phyloP scores from a whole-genome alignment of 2,797 vertebrate genomes.

The Acrocephalus scirpaceus region DNA sequence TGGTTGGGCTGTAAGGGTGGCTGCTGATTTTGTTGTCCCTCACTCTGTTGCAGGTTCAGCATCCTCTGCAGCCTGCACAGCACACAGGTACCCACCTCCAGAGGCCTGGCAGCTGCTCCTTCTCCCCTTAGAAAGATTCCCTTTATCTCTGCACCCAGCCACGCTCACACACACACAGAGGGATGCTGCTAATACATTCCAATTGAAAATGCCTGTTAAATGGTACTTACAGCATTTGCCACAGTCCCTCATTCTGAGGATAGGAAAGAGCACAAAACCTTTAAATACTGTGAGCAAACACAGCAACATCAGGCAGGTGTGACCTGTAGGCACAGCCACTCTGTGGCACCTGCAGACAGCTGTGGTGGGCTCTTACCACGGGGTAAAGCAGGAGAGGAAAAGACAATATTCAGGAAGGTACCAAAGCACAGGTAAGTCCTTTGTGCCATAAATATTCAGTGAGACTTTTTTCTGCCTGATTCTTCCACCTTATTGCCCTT shows the following conservation, averaged over 20 bases:
- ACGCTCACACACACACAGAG: rapidly evolving
- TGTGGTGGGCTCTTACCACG: background rate
- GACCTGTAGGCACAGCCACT: background rate
- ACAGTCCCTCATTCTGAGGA: background rate
- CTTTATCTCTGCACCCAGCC: background rate
- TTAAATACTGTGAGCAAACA: background rate
- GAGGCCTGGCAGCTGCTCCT: background rate
- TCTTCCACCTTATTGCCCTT: background rate
- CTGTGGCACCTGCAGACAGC: background rate
- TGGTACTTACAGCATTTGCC: background rate
- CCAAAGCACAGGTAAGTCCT: background rate
- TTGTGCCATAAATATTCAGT: background rate
- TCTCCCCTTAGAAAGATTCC: background rate
- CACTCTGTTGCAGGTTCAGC: background rate
- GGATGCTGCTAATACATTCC: background rate
- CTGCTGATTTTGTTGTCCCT: constrained; percentile 32
- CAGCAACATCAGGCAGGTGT: background rate
- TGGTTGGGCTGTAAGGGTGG: background rate
- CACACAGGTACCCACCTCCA: background rate
- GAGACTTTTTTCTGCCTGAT: background rate
- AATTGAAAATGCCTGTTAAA: background rate
- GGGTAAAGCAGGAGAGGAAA: background rate
- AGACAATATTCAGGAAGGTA: background rate
- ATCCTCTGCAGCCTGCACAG: background rate
- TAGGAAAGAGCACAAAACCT: background rate